Conservation (phyloP, 2,113 vertebrate genomes). For the Cavia porcellus region DNA sequence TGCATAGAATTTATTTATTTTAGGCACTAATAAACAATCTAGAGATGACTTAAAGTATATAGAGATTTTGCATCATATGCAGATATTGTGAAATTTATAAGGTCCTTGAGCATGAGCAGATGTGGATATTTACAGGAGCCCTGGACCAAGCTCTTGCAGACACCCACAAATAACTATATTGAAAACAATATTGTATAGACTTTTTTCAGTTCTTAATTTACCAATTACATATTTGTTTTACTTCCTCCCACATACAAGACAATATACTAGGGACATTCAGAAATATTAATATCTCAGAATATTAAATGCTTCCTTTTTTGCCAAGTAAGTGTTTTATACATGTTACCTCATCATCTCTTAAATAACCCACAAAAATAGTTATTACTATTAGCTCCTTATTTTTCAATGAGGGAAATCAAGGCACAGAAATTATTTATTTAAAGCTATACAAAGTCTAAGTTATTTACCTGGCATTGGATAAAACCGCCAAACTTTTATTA, state of each 20-base stretch:
- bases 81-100: not conserved
- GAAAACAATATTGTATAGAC: not conserved
- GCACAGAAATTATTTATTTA: conserved; percentile 27
- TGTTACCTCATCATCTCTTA: conserved; percentile 2
- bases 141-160: not conserved
- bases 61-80: not conserved
- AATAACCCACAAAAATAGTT: not conserved
- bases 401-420: not conserved
- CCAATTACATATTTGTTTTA: conserved; percentile 36
- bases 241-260: not conserved
- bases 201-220: not conserved
- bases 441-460: not conserved
- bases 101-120: not conserved
- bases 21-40: not conserved
- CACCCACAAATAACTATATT: not conserved
- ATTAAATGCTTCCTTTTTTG: not conserved
- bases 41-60: not conserved
- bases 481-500: not conserved
- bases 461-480: not conserved
- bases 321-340: not conserved
- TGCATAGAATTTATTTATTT: not conserved
- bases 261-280: not conserved
- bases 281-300: not conserved
- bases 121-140: not conserved
- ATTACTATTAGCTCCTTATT: not conserved